Conservation (phyloP, 2,888 invertebrate species). For the Metallyticus violacea region DNA sequence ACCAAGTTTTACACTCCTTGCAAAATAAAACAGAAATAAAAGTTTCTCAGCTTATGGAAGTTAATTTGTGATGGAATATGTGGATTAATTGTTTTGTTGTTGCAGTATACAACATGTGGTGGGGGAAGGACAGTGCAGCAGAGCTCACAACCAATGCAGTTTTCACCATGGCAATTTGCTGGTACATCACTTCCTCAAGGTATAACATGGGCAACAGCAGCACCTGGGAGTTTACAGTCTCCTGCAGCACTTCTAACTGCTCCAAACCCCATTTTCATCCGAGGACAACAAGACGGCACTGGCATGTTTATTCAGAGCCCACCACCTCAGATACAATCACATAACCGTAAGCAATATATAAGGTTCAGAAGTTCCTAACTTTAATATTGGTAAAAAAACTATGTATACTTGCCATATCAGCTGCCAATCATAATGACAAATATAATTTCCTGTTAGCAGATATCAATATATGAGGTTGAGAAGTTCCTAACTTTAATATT, state of each 20-base stretch:
- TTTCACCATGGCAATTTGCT: constrained; percentile 75
- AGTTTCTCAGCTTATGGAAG: too few species aligned
- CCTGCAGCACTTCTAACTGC: constrained; percentile 58
- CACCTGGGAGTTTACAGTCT: constrained; percentile 54
- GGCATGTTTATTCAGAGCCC: constrained; percentile 79
- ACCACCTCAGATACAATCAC: constrained; percentile 63
- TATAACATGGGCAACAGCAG: constrained; percentile 65
- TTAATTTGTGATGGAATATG: too few species aligned
- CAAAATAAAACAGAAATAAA: too few species aligned
- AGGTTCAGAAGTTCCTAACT: not conserved
- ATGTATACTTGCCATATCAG: too few species aligned
- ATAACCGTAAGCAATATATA: constrained; percentile 57
- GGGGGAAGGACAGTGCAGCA: constrained; percentile 37
- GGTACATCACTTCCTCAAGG: constrained; percentile 61
- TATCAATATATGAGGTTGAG: too few species aligned
- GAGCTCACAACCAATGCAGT: constrained; percentile 61
- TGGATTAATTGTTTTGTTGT: not conserved
- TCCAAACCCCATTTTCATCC: constrained; percentile 78
- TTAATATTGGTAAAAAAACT: not conserved
- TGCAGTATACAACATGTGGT: constrained; percentile 46
- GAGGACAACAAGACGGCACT: constrained; percentile 71
- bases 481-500: too few species aligned
- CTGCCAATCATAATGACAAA: too few species aligned
- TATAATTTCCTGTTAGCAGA: too few species aligned
- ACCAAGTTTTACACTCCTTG: too few species aligned